Percentiles rank a stretch among this genome's conserved stretches.
Evolutionary conservation across 2,113 vertebrate genomes (phyloP).

Genomic region (Vicugna pacos): DNA sequence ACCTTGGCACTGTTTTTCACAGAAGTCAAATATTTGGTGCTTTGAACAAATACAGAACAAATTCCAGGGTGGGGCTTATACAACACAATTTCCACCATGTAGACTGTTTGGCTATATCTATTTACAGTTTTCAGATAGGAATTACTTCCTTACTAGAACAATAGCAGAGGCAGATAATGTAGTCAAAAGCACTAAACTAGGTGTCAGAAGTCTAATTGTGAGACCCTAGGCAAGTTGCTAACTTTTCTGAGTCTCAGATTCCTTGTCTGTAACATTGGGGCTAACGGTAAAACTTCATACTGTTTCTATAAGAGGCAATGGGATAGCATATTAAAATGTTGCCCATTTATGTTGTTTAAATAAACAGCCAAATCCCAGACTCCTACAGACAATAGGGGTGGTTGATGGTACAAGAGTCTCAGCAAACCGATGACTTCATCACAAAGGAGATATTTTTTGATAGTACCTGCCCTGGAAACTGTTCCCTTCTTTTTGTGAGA

Average conservation of each 20-base stretch:
- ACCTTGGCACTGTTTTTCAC: conserved; percentile 68
- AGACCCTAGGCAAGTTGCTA: background rate
- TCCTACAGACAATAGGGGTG: background rate
- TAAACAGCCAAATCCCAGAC: background rate
- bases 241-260: background rate
- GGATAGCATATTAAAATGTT: background rate
- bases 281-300: background rate
- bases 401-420: background rate
- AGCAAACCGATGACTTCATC: background rate
- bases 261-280: background rate
- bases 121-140: background rate
- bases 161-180: background rate
- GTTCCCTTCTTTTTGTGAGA: background rate
- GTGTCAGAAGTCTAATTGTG: background rate
- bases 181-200: background rate
- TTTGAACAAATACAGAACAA: conserved; percentile 46
- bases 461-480: background rate
- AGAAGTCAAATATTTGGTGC: conserved; percentile 77
- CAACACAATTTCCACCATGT: background rate
- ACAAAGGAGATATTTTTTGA: background rate
- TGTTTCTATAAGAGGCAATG: background rate
- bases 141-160: background rate
- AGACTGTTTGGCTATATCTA: background rate
- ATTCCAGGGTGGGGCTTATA: conserved; percentile 7
- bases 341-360: background rate